phyloP scores from a whole-genome alignment of 2,888 invertebrate species.

The Sympetrum striolatum region DNA sequence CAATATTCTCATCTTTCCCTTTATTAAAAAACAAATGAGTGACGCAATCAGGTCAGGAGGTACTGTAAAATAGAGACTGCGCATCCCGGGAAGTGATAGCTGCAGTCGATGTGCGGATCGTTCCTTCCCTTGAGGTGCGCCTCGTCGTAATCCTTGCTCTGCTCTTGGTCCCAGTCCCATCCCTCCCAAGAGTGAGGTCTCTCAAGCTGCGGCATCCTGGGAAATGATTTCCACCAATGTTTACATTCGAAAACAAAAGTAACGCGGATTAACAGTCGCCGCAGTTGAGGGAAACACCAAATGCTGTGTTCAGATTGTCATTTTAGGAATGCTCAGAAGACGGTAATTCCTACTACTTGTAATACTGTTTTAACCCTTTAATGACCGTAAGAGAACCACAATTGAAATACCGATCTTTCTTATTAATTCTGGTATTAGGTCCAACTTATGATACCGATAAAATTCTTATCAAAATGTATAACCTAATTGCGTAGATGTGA shows the following conservation, averaged over 20 bases:
- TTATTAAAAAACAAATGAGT: not conserved
- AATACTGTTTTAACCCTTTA: too few relatives aligned
- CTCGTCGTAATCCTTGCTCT: slow-evolving; percentile 70
- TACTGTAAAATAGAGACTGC: slow-evolving; percentile 73
- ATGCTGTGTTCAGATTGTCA: not conserved
- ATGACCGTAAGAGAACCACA: too few relatives aligned
- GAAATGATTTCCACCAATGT: slow-evolving; percentile 20
- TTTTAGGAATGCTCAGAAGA: too few relatives aligned
- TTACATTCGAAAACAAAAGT: not conserved
- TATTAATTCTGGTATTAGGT: too few relatives aligned
- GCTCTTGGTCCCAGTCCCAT: slow-evolving; percentile 67
- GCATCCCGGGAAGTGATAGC: slow-evolving; percentile 66
- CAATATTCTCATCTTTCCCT: not conserved
- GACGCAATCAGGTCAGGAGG: not conserved
- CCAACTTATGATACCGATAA: too few relatives aligned
- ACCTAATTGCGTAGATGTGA: too few relatives aligned
- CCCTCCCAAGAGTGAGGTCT: not conserved
- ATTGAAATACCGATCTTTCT: too few relatives aligned
- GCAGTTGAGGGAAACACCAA: not conserved
- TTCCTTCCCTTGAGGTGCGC: slow-evolving; percentile 66
- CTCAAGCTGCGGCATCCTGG: slow-evolving; percentile 3
- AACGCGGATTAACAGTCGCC: not conserved
- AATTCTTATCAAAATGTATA: too few relatives aligned
- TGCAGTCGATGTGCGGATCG: slow-evolving; percentile 62
- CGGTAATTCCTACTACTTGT: too few relatives aligned